phyloP scores from a whole-genome alignment of 2,113 vertebrate species.

The Phyllostomus hastatus region DNA sequence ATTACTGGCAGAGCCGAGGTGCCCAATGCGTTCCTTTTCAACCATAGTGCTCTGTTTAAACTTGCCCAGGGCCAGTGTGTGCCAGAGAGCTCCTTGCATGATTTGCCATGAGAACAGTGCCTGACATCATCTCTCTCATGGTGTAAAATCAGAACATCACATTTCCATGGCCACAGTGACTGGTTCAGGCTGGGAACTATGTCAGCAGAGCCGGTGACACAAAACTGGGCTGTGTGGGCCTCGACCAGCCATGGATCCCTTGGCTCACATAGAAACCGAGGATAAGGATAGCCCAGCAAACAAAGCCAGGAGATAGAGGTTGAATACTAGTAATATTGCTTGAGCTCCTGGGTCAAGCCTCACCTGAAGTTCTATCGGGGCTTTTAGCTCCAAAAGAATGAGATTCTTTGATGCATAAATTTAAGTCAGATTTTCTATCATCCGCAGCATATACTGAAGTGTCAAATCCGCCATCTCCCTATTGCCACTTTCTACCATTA shows the following conservation, averaged over 20 bases:
- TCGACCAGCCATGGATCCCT: neutral
- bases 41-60: neutral
- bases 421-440: neutral
- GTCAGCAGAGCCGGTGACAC: neutral
- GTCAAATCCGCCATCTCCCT: neutral
- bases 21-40: neutral
- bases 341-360: neutral
- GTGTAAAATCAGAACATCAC: neutral
- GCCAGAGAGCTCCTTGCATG: neutral
- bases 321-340: neutral
- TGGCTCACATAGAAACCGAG: neutral
- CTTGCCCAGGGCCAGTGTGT: neutral
- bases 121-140: neutral
- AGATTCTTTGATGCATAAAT: neutral
- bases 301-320: neutral
- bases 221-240: neutral
- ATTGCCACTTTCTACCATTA: neutral
- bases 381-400: neutral
- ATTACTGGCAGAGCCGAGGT: neutral
- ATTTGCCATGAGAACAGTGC: neutral
- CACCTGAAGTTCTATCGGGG: neutral
- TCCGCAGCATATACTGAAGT: too few relatives aligned
- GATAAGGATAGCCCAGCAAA: neutral
- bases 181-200: neutral
- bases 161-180: neutral